Evolutionary conservation across 1,140 invertebrate genomes (phyloP).

Genomic region (Ostrea edulis): DNA sequence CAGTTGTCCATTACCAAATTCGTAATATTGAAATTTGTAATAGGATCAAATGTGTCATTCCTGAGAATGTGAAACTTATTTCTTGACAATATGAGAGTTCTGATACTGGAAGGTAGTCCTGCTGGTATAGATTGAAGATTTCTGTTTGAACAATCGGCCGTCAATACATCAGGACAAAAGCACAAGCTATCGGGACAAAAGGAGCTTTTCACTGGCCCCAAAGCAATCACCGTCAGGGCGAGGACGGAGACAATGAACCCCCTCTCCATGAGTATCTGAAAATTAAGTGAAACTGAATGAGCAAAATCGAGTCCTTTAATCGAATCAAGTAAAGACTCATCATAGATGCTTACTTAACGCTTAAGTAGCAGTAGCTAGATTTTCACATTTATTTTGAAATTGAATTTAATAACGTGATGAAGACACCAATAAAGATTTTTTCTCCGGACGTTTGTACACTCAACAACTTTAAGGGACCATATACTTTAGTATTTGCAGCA

Average conservation of each 20-base stretch:
- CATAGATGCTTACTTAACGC: too few relatives aligned
- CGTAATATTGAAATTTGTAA: neutral
- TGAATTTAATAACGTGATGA: too few relatives aligned
- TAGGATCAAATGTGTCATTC: neutral
- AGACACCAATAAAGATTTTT: too few relatives aligned
- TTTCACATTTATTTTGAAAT: too few relatives aligned
- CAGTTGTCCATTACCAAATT: neutral
- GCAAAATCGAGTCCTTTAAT: too few relatives aligned
- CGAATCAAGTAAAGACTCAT: too few relatives aligned
- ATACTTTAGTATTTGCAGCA: too few relatives aligned
- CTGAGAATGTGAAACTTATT: neutral
- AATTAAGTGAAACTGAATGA: neutral
- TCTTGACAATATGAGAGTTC: neutral
- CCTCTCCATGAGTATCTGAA: neutral
- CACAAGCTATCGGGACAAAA: neutral
- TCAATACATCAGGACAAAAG: neutral
- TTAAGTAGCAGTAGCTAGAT: too few relatives aligned
- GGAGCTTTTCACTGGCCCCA: neutral
- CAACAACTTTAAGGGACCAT: too few relatives aligned
- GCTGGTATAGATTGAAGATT: neutral
- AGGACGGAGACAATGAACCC: neutral
- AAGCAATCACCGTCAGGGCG: neutral
- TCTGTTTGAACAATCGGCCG: neutral
- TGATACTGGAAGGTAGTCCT: neutral
- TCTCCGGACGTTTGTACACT: too few relatives aligned